Conservation (phyloP, 2,113 vertebrate genomes). For the Piprites chloris region DNA sequence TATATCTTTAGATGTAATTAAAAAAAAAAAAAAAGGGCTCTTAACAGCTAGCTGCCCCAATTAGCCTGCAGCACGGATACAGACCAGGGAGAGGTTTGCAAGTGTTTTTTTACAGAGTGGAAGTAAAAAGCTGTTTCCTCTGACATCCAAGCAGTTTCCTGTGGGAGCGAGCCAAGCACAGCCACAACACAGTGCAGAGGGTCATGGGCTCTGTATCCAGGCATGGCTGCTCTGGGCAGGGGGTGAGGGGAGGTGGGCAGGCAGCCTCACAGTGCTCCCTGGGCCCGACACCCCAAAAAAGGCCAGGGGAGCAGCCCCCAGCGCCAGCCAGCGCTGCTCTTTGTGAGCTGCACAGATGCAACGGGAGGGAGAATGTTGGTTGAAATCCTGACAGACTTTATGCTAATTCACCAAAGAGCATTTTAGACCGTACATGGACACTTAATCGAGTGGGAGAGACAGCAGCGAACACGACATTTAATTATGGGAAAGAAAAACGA, state of each 20-base stretch:
- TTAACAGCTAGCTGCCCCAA: not conserved
- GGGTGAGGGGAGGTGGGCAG: not conserved
- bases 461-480: constrained; percentile 12
- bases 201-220: not conserved
- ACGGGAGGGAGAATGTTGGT: not conserved
- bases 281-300: fast-evolving
- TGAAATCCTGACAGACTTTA: not conserved
- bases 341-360: not conserved
- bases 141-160: not conserved
- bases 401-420: constrained; percentile 22
- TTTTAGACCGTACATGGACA: not conserved
- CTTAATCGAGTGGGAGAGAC: constrained; percentile 19
- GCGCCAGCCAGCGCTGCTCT: fast-evolving
- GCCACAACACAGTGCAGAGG: fast-evolving
- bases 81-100: not conserved
- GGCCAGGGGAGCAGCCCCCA: fast-evolving
- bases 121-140: not conserved
- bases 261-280: not conserved
- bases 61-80: not conserved
- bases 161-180: fast-evolving
- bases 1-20: not conserved
- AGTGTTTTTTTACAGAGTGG: not conserved
- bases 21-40: not conserved
- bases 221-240: not conserved
- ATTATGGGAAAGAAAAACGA: constrained; percentile 50